Conservation (phyloP, 2,113 vertebrate species). For the Girardinichthys multiradiatus region DNA sequence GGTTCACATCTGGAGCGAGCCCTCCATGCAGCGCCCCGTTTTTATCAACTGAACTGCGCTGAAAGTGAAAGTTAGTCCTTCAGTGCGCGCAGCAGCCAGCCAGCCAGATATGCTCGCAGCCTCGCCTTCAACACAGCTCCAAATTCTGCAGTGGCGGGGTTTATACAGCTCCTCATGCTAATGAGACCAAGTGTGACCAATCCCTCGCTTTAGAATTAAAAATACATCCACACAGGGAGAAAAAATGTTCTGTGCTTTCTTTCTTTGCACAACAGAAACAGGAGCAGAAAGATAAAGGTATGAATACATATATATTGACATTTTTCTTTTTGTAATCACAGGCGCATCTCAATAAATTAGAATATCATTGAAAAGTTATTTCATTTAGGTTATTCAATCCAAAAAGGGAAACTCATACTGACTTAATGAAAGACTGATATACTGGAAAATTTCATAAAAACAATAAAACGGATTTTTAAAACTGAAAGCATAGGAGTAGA, state of each 20-base stretch:
- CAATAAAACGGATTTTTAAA: too few relatives aligned
- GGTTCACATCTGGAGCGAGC: constrained; percentile 59
- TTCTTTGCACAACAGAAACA: constrained; percentile 36
- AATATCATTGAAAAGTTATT: not conserved
- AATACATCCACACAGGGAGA: constrained; percentile 56
- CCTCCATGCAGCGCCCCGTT: constrained; percentile 60
- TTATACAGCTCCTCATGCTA: constrained; percentile 90
- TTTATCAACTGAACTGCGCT: constrained; percentile 64
- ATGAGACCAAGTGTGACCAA: constrained; percentile 82
- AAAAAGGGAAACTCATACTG: not conserved
- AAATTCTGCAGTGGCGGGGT: constrained; percentile 78
- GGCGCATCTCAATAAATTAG: not conserved
- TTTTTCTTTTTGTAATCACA: not conserved
- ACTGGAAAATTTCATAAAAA: not conserved
- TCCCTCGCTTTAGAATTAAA: constrained; percentile 77
- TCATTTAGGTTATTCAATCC: not conserved
- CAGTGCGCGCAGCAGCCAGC: constrained; percentile 61
- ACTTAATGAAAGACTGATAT: not conserved
- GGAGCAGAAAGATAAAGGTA: constrained; percentile 35
- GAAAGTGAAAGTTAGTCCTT: constrained; percentile 75
- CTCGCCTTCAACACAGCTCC: constrained; percentile 75
- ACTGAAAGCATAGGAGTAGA: not conserved
- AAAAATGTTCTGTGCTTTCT: constrained; percentile 50
- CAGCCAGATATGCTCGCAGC: constrained; percentile 65
- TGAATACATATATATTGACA: not conserved